These are phyloP conservation scores for Turritopsis rubra DNA, from an alignment of 30 jellyfish, hydroid and myxozoan genomes.

Conservation along the genomic window DNA sequence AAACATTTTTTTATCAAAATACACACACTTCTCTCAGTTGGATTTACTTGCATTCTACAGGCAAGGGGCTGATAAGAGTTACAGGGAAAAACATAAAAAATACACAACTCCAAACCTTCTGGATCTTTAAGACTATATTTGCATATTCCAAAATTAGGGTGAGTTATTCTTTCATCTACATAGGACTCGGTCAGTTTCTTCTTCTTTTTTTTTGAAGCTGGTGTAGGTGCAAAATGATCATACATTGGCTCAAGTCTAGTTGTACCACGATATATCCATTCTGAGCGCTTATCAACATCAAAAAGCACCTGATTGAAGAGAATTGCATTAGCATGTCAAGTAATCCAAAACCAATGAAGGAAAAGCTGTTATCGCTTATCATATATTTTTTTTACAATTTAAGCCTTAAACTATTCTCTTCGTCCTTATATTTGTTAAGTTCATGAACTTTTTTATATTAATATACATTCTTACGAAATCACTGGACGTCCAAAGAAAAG, in stretches of 20 bases:
- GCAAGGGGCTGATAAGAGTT: too few relatives aligned
- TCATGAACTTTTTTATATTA: too few relatives aligned
- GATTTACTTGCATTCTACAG: too few relatives aligned
- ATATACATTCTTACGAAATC: too few relatives aligned
- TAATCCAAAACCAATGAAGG: background rate
- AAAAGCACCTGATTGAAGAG: conserved; percentile 59
- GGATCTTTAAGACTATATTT: conserved; percentile 72
- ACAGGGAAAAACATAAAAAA: background rate
- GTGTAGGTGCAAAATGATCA: conserved; percentile 34
- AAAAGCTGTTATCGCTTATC: too few relatives aligned
- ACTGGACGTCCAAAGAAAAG: too few relatives aligned
- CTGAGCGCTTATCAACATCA: conserved; percentile 77
- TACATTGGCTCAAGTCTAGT: conserved; percentile 78
- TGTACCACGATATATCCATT: conserved; percentile 91
- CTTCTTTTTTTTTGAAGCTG: conserved; percentile 25
- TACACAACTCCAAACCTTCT: conserved; percentile 40
- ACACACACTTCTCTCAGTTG: too few relatives aligned
- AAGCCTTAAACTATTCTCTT: too few relatives aligned
- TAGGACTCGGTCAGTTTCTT: conserved; percentile 21
- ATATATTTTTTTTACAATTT: too few relatives aligned
- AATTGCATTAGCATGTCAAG: background rate
- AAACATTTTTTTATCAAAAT: too few relatives aligned
- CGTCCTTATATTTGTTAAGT: too few relatives aligned
- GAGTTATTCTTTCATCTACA: conserved; percentile 69
- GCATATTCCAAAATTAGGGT: conserved; percentile 68